Percentiles rank a stretch among this genome's conserved stretches.
Conservation (phyloP, 2,113 vertebrate genomes). For the Rhabdomys dilectus region DNA sequence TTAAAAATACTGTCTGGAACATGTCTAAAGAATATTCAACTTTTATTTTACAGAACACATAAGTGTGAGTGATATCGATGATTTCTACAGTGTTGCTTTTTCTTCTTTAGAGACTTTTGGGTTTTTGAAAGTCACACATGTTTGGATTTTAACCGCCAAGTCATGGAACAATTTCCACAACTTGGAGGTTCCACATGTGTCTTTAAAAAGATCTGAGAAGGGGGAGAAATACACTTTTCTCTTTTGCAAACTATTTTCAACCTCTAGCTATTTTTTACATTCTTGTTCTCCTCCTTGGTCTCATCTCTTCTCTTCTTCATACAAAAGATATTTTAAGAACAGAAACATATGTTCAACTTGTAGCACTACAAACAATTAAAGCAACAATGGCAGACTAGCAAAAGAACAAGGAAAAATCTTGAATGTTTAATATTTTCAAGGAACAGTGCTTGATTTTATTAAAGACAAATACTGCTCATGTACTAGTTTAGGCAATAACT, state of each 20-base stretch:
- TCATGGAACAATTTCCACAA: conserved; percentile 41
- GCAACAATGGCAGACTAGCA: conserved; percentile 30
- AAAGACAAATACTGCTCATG: conserved; percentile 12
- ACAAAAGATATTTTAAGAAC: conserved; percentile 46
- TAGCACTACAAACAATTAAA: not conserved
- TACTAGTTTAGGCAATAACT: conserved; percentile 36
- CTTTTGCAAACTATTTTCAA: conserved; percentile 40
- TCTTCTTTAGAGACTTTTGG: not conserved
- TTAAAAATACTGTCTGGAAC: conserved; percentile 31
- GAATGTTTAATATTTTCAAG: conserved; percentile 53
- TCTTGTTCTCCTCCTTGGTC: not conserved
- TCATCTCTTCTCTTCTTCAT: not conserved
- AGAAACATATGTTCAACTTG: not conserved
- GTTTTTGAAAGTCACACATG: not conserved
- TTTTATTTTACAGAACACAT: conserved; percentile 46
- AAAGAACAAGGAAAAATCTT: conserved; percentile 51
- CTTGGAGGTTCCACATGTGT: conserved; percentile 12
- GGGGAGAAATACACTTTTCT: conserved; percentile 17
- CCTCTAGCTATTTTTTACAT: not conserved
- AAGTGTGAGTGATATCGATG: not conserved
- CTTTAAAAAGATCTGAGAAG: conserved; percentile 35
- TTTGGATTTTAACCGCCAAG: conserved; percentile 38
- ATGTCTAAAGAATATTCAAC: conserved; percentile 41
- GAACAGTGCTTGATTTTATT: conserved; percentile 48
- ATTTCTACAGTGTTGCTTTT: conserved; percentile 28